Evolutionary conservation across 2,113 vertebrate genomes (phyloP), one percentile per base, ranked within the genome.

Genomic region (Tragulus kanchil): DNA sequence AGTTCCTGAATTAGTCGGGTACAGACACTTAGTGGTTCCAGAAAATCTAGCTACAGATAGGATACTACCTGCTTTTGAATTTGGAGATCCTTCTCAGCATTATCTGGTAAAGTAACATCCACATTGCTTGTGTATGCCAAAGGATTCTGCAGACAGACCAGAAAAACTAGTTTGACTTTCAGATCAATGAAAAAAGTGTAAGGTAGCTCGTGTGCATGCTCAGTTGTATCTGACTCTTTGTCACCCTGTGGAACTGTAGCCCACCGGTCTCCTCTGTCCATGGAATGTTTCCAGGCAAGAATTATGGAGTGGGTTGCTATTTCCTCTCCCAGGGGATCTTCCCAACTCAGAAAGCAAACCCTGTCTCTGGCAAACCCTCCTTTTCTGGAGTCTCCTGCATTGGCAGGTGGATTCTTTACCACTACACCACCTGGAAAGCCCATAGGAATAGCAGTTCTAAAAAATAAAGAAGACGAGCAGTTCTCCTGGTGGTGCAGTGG

Each of bases 111-210:
- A n/a, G n/a, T n/a, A n/a, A n/a, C n/a, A n/a, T n/a, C n/a, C n/a
- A n/a, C n/a, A n/a, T n/a, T n/a, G n/a, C n/a, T n/a, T n/a, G n/a
- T n/a, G n/a, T n/a, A n/a, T n/a, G n/a, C n/a, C n/a, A n/a, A n/a
- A n/a, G n/a, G n/a, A n/a, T n/a, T n/a, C n/a, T n/a, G n/a, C n/a
- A n/a, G n/a, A n/a, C n/a, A n/a, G n/a, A 71, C 45, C n/a, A 83
- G 90, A 78, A 86, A 69, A 92, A 73, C n/a, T 86, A 21, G 26
- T 92, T 93, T 93, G 54, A 36, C 62, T 58, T 85, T 85, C 56
- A 26, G 31, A 9, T 59, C 50, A n/a, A 4, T 90, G 71, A 59
- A 73, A 81, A n/a, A n/a, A n/a, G n/a, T n/a, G n/a, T n/a, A 69
- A 85, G 52, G 21, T 45, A 23, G 21, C 19, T 71, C 10, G 19